A percentile compares a stretch with the other conserved stretches of the same genome.
Conservation (phyloP, 2,888 invertebrate species). For the Drosophila lacicola region DNA sequence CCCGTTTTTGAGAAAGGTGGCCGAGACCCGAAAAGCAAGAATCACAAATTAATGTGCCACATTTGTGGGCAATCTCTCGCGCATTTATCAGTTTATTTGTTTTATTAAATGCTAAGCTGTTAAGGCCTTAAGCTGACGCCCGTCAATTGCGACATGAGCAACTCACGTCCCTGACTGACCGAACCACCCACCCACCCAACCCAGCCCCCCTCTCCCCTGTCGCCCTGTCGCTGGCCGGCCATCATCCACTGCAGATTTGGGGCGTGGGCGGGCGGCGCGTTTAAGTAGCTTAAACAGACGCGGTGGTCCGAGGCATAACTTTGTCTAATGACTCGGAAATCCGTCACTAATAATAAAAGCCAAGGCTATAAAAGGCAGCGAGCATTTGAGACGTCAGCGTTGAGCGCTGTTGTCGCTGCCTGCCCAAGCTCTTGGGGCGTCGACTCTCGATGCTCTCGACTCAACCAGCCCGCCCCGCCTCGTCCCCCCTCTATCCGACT, state of each 20-base stretch:
- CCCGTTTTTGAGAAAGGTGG: conserved; percentile 13
- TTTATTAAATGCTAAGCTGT: conserved; percentile 77
- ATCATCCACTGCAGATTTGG: conserved; percentile 15
- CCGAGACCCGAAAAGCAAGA: conserved; percentile 1
- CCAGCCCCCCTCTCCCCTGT: background rate
- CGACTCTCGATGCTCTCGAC: background rate
- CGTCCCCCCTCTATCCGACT: background rate
- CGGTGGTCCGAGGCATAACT: conserved; percentile 84
- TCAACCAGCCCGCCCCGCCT: too few relatives aligned
- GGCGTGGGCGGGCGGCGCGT: conserved; percentile 73
- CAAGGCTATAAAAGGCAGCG: conserved; percentile 74
- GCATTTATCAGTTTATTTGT: conserved; percentile 68
- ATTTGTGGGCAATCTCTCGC: conserved; percentile 48
- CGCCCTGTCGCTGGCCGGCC: conserved; percentile 1
- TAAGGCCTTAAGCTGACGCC: conserved; percentile 63
- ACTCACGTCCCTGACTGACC: conserved; percentile 49
- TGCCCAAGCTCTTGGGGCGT: conserved; percentile 12
- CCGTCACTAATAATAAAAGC: conserved; percentile 83
- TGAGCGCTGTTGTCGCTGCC: conserved; percentile 16
- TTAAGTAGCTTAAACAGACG: conserved; percentile 83
- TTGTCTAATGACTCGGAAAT: conserved; percentile 85
- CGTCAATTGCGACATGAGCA: conserved; percentile 77
- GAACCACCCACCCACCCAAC: conserved; percentile 2
- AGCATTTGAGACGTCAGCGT: conserved; percentile 71
- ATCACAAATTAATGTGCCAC: conserved; percentile 62